Evolutionary conservation across 1,140 invertebrate species (phyloP).

Genomic region (Cephus cinctus): DNA sequence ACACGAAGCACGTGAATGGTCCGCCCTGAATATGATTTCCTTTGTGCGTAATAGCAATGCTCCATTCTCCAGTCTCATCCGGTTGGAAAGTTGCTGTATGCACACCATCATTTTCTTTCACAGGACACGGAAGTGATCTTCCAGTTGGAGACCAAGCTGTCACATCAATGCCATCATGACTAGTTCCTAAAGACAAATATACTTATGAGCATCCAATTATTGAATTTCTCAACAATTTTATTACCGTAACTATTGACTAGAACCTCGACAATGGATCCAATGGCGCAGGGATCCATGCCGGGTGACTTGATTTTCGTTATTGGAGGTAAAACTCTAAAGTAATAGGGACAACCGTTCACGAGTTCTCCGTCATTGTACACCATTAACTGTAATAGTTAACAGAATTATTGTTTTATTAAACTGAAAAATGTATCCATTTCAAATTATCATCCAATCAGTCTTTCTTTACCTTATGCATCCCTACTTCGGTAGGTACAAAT

Average conservation of each 20-base stretch:
- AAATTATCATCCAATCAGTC: not conserved
- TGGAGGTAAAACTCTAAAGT: slow-evolving; percentile 84
- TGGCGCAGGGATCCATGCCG: slow-evolving; percentile 91
- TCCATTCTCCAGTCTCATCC: slow-evolving; percentile 95
- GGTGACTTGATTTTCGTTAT: slow-evolving; percentile 82
- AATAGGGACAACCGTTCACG: slow-evolving; percentile 69
- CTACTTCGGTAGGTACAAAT: slow-evolving; percentile 86
- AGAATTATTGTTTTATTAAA: slow-evolving; percentile 2
- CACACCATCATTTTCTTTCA: slow-evolving; percentile 75
- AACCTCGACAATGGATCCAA: slow-evolving; percentile 93
- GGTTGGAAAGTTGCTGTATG: slow-evolving; percentile 95
- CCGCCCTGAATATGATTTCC: slow-evolving; percentile 94
- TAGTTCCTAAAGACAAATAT: slow-evolving; percentile 67
- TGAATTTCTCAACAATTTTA: slow-evolving; percentile 4
- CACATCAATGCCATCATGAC: slow-evolving; percentile 80
- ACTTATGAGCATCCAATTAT: slow-evolving; percentile 5
- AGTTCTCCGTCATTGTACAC: slow-evolving; percentile 66
- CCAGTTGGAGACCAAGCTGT: slow-evolving; percentile 87
- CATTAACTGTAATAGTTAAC: slow-evolving; percentile 56
- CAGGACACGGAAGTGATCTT: slow-evolving; percentile 70
- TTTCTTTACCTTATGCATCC: slow-evolving; percentile 76
- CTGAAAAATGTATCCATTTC: slow-evolving; percentile 9
- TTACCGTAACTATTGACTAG: slow-evolving; percentile 83
- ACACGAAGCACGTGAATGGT: slow-evolving; percentile 96
- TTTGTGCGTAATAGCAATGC: slow-evolving; percentile 93